phyloP scores from a whole-genome alignment of 2,888 invertebrate genomes.

The Oscheius sp. region DNA sequence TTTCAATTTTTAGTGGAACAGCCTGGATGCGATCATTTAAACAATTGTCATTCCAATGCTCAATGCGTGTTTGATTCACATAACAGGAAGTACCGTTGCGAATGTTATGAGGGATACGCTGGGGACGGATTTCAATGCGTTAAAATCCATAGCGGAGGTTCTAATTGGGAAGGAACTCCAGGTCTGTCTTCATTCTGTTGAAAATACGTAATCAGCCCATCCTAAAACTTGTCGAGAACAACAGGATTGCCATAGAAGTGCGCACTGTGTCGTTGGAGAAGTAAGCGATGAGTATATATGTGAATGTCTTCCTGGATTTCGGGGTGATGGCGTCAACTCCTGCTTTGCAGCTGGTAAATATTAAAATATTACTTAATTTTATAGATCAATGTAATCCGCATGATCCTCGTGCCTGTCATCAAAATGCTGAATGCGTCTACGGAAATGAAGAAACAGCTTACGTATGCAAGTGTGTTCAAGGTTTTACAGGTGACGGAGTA shows the following conservation, averaged over 20 bases:
- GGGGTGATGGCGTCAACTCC: conserved; percentile 71
- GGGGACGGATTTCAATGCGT: conserved; percentile 70
- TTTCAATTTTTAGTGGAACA: conserved; percentile 31
- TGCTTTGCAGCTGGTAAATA: conserved; percentile 52
- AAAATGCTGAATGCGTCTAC: conserved; percentile 71
- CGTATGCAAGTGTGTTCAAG: conserved; percentile 76
- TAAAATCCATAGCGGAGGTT: conserved; percentile 33
- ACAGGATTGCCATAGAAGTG: conserved; percentile 71
- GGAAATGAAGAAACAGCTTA: conserved; percentile 68
- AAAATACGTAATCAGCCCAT: conserved; percentile 28
- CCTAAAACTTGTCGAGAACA: conserved; percentile 69
- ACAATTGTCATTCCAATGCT: conserved; percentile 71
- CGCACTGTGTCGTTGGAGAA: conserved; percentile 70
- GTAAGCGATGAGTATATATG: conserved; percentile 70
- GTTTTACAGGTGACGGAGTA: conserved; percentile 59
- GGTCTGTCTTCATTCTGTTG: neutral
- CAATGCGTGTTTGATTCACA: conserved; percentile 74
- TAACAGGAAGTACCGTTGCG: conserved; percentile 54
- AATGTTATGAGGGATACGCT: conserved; percentile 68
- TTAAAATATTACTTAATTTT: neutral
- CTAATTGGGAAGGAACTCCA: conserved; percentile 32
- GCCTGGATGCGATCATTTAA: conserved; percentile 70
- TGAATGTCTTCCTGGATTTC: conserved; percentile 72
- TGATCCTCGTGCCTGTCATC: conserved; percentile 57
- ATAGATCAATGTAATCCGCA: conserved; percentile 66